These are phyloP conservation scores for Rhinophrynus dorsalis DNA, from an alignment of 2,797 vertebrate genomes.

Conservation along the genomic window DNA sequence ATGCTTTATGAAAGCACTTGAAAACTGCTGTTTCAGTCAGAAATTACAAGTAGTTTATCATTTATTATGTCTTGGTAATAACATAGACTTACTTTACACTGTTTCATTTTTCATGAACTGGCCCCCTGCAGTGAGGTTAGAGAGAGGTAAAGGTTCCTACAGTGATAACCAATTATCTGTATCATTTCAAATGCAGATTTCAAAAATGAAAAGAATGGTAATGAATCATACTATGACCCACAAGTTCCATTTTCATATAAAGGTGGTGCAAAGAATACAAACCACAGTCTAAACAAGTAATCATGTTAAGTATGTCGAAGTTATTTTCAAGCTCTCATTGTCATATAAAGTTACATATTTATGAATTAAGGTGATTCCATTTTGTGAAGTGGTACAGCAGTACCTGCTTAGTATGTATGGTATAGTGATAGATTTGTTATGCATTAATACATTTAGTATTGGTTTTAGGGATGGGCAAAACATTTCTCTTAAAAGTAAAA, in stretches of 20 bases:
- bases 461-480: too few species aligned
- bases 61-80: slow-evolving; percentile 14
- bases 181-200: slow-evolving; percentile 1
- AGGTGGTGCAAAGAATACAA: background rate
- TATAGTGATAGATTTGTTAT: too few species aligned
- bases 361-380: too few species aligned
- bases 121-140: slow-evolving; percentile 1
- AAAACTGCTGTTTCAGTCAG: background rate
- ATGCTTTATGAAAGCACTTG: background rate
- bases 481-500: too few species aligned
- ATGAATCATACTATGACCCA: background rate
- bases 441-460: too few species aligned
- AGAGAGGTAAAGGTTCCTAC: background rate
- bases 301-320: too few species aligned
- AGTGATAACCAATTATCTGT: slow-evolving; percentile 17
- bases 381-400: too few species aligned
- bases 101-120: background rate
- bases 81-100: slow-evolving; percentile 5
- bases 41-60: background rate
- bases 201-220: background rate
- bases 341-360: too few species aligned
- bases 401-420: too few species aligned
- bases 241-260: background rate
- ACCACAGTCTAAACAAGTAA: too few species aligned
- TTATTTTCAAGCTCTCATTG: too few species aligned